These are phyloP conservation scores for Drymonia ruficornis DNA, from an alignment of 2,888 invertebrate genomes.

Conservation along the genomic window DNA sequence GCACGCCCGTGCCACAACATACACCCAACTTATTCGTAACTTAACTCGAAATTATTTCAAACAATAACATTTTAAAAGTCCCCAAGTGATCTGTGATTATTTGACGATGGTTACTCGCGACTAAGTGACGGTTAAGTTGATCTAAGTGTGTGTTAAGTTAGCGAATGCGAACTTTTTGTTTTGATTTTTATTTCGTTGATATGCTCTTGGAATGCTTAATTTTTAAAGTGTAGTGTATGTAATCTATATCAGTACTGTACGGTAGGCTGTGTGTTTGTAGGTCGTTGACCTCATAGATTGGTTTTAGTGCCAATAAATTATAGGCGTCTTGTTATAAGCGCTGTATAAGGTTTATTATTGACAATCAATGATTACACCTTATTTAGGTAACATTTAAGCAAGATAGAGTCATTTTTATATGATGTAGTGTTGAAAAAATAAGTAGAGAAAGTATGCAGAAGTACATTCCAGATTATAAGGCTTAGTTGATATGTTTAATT, in stretches of 20 bases:
- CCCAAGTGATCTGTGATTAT: slow-evolving; percentile 23
- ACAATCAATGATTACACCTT: too few species aligned
- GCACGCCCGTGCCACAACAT: slow-evolving; percentile 45
- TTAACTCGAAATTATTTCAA: slow-evolving; percentile 42
- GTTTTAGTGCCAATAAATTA: neutral
- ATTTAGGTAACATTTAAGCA: too few species aligned
- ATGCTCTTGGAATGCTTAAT: slow-evolving; percentile 54
- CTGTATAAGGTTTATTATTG: neutral
- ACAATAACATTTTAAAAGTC: slow-evolving; percentile 18
- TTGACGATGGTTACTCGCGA: slow-evolving; percentile 9
- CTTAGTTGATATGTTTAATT: too few species aligned
- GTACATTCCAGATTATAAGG: too few species aligned
- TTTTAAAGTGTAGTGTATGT: slow-evolving; percentile 39
- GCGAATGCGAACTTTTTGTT: slow-evolving; percentile 50
- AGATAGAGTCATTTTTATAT: too few species aligned
- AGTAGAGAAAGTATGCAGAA: too few species aligned
- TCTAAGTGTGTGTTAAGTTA: slow-evolving; percentile 35
- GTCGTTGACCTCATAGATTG: neutral
- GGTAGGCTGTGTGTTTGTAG: slow-evolving; percentile 2
- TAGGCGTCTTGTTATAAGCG: neutral
- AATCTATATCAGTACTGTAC: slow-evolving; percentile 25
- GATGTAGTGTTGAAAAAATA: too few species aligned
- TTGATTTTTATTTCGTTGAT: slow-evolving; percentile 42
- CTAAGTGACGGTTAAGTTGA: slow-evolving; percentile 36
- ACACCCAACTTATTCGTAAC: slow-evolving; percentile 53